phyloP scores from a whole-genome alignment of 1,140 invertebrate genomes.

The Riptortus pedestris region DNA sequence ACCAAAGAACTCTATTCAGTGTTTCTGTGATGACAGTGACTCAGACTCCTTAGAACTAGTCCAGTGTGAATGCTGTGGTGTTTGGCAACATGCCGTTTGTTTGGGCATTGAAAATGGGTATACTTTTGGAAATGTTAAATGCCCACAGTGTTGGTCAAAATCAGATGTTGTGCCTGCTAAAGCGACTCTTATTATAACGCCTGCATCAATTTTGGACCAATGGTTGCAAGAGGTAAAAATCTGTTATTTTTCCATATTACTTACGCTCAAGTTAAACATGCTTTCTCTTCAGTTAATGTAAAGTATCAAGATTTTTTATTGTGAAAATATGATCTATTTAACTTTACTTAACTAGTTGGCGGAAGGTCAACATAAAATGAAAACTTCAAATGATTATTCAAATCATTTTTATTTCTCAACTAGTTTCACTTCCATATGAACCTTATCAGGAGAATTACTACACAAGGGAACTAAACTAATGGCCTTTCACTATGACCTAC shows the following conservation, averaged over 20 bases:
- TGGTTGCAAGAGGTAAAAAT: constrained; percentile 53
- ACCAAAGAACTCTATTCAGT: neutral
- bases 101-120: constrained; percentile 42
- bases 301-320: no score
- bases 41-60: constrained; percentile 35
- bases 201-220: constrained; percentile 53
- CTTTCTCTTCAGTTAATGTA: no score
- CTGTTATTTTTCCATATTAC: neutral
- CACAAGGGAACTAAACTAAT: no score
- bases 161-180: constrained; percentile 41
- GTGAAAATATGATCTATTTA: no score
- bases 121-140: constrained; percentile 37
- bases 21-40: constrained; percentile 8
- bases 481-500: no score
- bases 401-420: no score
- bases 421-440: no score
- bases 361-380: no score
- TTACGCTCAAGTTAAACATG: no score
- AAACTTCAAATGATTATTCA: no score
- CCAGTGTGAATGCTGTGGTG: constrained; percentile 45
- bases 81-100: constrained; percentile 51
- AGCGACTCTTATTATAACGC: constrained; percentile 65
- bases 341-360: no score
- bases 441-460: no score
- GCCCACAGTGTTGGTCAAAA: constrained; percentile 52